Evolutionary conservation across 2,113 vertebrate species (phyloP).

Genomic region (Erythrocebus patas): DNA sequence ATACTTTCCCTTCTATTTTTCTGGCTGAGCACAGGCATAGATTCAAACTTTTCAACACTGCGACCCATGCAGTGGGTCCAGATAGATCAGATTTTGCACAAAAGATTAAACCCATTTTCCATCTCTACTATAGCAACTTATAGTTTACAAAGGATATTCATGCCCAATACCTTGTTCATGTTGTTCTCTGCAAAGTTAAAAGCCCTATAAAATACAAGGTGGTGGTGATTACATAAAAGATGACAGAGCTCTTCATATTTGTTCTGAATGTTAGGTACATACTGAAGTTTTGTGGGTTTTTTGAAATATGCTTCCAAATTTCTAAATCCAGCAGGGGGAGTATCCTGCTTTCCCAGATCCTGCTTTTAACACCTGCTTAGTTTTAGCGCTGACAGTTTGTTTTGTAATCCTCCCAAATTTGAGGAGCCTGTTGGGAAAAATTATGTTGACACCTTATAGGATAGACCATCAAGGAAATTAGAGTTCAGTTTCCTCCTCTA

Average conservation of each 20-base stretch:
- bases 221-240: not conserved
- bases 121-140: not conserved
- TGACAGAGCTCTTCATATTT: not conserved
- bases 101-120: not conserved
- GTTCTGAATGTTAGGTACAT: not conserved
- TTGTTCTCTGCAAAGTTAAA: not conserved
- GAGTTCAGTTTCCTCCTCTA: not conserved
- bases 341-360: slow-evolving; percentile 14
- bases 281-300: not conserved
- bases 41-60: not conserved
- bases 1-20: not conserved
- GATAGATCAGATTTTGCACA: not conserved
- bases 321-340: slow-evolving; percentile 37
- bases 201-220: not conserved
- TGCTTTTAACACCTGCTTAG: slow-evolving; percentile 49
- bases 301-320: not conserved
- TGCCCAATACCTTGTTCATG: not conserved
- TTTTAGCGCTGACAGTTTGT: slow-evolving; percentile 16
- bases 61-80: not conserved
- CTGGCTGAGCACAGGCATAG: not conserved
- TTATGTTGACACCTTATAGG: not conserved
- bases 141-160: not conserved
- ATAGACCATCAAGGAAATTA: not conserved
- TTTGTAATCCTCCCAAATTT: not conserved
- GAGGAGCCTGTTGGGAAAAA: slow-evolving; percentile 37